Conservation (phyloP, 2,888 invertebrate species). For the Andrena bucephala region DNA sequence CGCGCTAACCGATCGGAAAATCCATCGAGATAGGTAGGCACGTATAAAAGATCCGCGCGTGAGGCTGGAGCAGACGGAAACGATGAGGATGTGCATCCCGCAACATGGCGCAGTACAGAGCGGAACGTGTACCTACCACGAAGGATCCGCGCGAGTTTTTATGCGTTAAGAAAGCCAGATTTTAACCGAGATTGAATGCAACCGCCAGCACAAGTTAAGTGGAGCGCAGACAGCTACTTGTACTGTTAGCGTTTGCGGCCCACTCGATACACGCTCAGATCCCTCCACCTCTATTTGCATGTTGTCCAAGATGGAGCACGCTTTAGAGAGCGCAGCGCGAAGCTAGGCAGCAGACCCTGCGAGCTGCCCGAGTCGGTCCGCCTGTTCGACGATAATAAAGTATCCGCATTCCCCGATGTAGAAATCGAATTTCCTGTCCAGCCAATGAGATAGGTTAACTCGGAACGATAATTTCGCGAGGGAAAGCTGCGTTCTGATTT, state of each 20-base stretch:
- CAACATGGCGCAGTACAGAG: conserved; percentile 30
- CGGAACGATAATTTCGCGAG: conserved; percentile 38
- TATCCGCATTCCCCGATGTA: conserved; percentile 32
- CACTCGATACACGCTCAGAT: background rate
- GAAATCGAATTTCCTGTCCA: conserved; percentile 54
- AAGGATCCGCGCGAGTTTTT: conserved; percentile 46
- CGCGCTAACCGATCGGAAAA: conserved; percentile 45
- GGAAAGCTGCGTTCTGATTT: conserved; percentile 31
- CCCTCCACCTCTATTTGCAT: conserved; percentile 71
- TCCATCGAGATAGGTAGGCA: conserved; percentile 36
- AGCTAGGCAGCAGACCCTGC: conserved; percentile 51
- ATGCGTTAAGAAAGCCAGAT: conserved; percentile 61
- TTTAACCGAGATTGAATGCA: conserved; percentile 69
- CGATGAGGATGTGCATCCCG: conserved; percentile 55
- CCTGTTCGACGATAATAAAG: conserved; percentile 47
- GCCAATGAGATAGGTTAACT: conserved; percentile 27
- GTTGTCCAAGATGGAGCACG: conserved; percentile 75
- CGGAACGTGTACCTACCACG: conserved; percentile 12
- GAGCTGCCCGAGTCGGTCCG: conserved; percentile 41
- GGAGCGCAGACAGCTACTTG: conserved; percentile 45
- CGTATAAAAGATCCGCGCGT: conserved; percentile 16
- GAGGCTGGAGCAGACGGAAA: conserved; percentile 27
- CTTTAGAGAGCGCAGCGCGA: conserved; percentile 69
- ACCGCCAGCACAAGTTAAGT: conserved; percentile 55
- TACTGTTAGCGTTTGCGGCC: conserved; percentile 2